Percentiles rank a stretch among this genome's conserved stretches.
These are phyloP conservation scores for Agrochola circellaris DNA, from an alignment of 2,888 invertebrate species.

Conservation along the genomic window DNA sequence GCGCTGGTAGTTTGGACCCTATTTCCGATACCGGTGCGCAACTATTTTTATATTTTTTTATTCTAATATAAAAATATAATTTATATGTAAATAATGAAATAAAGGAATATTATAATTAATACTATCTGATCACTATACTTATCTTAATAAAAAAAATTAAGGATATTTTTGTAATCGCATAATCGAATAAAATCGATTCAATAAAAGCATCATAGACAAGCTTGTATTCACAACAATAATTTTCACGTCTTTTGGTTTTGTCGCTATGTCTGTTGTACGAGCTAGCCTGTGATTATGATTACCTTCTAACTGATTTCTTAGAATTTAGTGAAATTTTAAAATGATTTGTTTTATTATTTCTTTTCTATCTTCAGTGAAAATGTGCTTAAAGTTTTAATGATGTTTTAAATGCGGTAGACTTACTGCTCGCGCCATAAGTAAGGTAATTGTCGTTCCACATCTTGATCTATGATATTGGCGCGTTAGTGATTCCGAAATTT, in stretches of 20 bases:
- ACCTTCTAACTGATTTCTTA: conserved; percentile 67
- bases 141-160: neutral
- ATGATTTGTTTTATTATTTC: conserved; percentile 69
- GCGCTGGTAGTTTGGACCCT: too few species aligned
- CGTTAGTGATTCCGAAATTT: conserved; percentile 73
- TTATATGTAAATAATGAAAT: too few species aligned
- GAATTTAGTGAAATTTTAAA: conserved; percentile 70
- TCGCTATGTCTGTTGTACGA: conserved; percentile 60
- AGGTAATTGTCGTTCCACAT: conserved; percentile 79
- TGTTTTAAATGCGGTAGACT: conserved; percentile 70
- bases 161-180: neutral
- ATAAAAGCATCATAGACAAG: conserved; percentile 61
- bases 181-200: conserved; percentile 45
- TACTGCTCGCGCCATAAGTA: conserved; percentile 75
- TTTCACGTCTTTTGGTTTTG: conserved; percentile 57
- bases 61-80: too few species aligned
- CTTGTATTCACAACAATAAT: conserved; percentile 65
- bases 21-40: too few species aligned
- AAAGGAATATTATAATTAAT: too few species aligned
- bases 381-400: conserved; percentile 50
- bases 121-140: neutral
- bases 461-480: conserved; percentile 80
- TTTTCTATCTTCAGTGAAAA: conserved; percentile 60
- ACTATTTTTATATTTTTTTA: too few species aligned
- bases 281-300: conserved; percentile 61